Base-by-base conservation (phyloP, 2,113 vertebrate genomes). In the Mustelus asterias region DNA sequence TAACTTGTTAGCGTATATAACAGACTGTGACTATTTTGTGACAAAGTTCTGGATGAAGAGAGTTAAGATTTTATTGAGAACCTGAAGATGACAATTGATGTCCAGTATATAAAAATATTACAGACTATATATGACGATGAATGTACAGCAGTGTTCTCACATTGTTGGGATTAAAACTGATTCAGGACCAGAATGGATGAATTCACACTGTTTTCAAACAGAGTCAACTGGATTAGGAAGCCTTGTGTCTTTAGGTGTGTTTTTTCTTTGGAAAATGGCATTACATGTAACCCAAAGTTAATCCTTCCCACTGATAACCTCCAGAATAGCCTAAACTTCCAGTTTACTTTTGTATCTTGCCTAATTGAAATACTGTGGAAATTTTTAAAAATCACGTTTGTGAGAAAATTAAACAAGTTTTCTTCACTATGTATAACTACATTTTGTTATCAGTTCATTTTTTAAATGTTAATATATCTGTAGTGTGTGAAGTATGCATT, bases 141-240 rank as follows among this genome's bases (percentile, higher is more conserved):
- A 92, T 92, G 89, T 92, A 65, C 60, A 37, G 58, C 60, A 37
- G 58, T 92, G 89, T 92, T 65, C 58, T 93, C 60, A n/a, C 14
- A 65, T 93, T 67, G 89, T 93, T 65, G 7, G 89, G 16, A 93
- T 67, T 93, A 93, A 93, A 93, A 93, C 60, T 60, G 85, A 88
- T 88, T 54, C 44, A 92, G 60, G 89, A 92, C 29, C 33, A 92
- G 89, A 92, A 92, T 33, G 33, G 58, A n/a, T 92, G 58, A 92
- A 63, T 65, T 92, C 18, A 41, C 26, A 60, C 63, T 67, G 5
- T 93, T 93, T 93, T 37, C 65, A 60, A 93, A 93, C n/a, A n/a
- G 89, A 93, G 33, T 33, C 60, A 67, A 90, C 60, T 93, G 89
- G 60, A 93, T 60, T 54, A 54, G 85, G 85, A 88, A 88, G 41